phyloP scores from a whole-genome alignment of 2,888 invertebrate species.

The Macropis europaea region DNA sequence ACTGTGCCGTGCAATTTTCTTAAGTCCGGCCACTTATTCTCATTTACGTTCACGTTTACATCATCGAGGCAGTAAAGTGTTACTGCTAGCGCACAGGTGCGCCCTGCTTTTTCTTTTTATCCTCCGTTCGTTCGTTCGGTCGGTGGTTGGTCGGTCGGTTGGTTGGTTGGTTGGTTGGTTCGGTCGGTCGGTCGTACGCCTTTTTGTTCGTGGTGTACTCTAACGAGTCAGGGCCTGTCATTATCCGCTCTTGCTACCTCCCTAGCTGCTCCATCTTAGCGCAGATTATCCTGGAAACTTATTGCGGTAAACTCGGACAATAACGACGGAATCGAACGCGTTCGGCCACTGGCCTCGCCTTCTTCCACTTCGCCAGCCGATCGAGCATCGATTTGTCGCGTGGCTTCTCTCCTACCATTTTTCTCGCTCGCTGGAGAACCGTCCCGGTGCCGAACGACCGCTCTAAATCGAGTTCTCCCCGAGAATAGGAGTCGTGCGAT shows the following conservation, averaged over 20 bases:
- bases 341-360: conserved; percentile 55
- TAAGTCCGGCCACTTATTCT: conserved; percentile 75
- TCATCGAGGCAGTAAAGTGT: conserved; percentile 78
- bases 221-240: conserved; percentile 77
- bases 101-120: conserved; percentile 74
- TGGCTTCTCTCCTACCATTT: not conserved
- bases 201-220: conserved; percentile 71
- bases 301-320: conserved; percentile 76
- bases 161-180: conserved; percentile 25
- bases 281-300: conserved; percentile 75
- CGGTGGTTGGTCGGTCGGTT: conserved; percentile 25
- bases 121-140: conserved; percentile 54
- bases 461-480: too few relatives aligned
- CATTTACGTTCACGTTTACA: conserved; percentile 78
- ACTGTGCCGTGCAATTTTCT: conserved; percentile 71
- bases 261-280: conserved; percentile 65
- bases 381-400: conserved; percentile 26
- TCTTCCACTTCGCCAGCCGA: not conserved
- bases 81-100: conserved; percentile 77
- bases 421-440: not conserved
- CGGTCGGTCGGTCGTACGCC: conserved; percentile 50
- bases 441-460: too few relatives aligned
- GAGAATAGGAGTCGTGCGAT: too few relatives aligned
- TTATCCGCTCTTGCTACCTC: conserved; percentile 74
- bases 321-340: conserved; percentile 72